These are phyloP conservation scores for Heliocidaris erythrogramma DNA, from an alignment of 35 echinoderm and acorn worm genomes.

Conservation along the genomic window DNA sequence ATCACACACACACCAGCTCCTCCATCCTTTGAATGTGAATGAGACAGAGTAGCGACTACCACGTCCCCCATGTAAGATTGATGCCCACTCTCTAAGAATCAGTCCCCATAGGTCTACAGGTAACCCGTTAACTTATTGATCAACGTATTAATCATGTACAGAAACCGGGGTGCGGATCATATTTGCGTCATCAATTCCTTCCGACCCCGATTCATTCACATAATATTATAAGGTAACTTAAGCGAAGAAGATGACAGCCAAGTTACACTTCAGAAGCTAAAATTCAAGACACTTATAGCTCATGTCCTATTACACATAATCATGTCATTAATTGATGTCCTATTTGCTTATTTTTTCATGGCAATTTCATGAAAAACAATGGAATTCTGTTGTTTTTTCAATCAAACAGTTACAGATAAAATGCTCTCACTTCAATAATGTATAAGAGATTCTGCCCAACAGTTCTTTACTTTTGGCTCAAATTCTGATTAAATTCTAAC, in stretches of 20 bases:
- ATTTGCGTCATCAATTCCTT: slow-evolving; percentile 41
- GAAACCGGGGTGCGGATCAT: slow-evolving; percentile 15
- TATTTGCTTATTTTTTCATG: neutral
- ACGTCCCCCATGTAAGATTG: slow-evolving; percentile 23
- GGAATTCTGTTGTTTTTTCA: neutral
- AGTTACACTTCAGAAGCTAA: neutral
- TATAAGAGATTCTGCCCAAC: no score
- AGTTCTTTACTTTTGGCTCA: no score
- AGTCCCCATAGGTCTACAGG: slow-evolving; percentile 26
- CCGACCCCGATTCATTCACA: neutral
- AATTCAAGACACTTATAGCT: neutral
- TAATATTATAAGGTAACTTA: neutral
- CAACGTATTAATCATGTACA: neutral
- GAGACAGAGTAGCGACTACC: neutral
- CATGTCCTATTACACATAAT: no score
- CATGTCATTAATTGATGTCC: neutral
- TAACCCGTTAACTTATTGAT: slow-evolving; percentile 39
- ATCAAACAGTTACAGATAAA: no score
- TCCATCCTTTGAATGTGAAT: neutral
- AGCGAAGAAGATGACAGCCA: neutral
- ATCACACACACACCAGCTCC: neutral
- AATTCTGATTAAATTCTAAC: no score
- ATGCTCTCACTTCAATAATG: no score
- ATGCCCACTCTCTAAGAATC: slow-evolving; percentile 17
- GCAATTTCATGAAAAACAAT: neutral